phyloP scores from a whole-genome alignment of 2,888 invertebrate genomes.

The Thereva unica region DNA sequence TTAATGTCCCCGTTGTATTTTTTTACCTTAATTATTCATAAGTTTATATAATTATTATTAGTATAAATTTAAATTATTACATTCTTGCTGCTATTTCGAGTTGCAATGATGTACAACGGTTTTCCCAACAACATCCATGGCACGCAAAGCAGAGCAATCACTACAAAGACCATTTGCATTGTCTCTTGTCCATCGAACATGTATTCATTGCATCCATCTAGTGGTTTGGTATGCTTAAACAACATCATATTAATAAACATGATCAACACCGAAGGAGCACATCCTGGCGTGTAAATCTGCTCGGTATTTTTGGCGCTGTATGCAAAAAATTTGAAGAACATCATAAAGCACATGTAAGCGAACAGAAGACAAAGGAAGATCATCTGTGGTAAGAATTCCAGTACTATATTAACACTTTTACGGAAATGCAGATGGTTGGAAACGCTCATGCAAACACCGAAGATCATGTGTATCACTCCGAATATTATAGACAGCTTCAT shows the following conservation, averaged over 20 bases:
- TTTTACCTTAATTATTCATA: neutral
- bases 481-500: constrained; percentile 95
- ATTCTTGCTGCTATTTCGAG: constrained; percentile 57
- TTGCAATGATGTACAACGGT: constrained; percentile 74
- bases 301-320: constrained; percentile 63
- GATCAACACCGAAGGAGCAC: constrained; percentile 77
- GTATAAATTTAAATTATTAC: neutral
- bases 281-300: constrained; percentile 57
- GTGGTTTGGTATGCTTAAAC: constrained; percentile 60
- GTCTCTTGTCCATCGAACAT: constrained; percentile 73
- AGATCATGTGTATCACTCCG: constrained; percentile 92
- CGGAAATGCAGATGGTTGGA: constrained; percentile 75
- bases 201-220: constrained; percentile 62
- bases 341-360: constrained; percentile 88
- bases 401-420: constrained; percentile 68
- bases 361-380: constrained; percentile 87
- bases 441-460: constrained; percentile 85
- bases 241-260: constrained; percentile 81
- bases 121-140: constrained; percentile 94
- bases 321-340: constrained; percentile 87
- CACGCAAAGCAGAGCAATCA: constrained; percentile 80
- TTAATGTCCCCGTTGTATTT: constrained; percentile 67
- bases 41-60: constrained; percentile 16
- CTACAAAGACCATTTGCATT: constrained; percentile 77
- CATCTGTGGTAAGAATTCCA: constrained; percentile 90